Conservation (phyloP, 2,113 vertebrate genomes). For the Pangasianodon hypophthalmus region DNA sequence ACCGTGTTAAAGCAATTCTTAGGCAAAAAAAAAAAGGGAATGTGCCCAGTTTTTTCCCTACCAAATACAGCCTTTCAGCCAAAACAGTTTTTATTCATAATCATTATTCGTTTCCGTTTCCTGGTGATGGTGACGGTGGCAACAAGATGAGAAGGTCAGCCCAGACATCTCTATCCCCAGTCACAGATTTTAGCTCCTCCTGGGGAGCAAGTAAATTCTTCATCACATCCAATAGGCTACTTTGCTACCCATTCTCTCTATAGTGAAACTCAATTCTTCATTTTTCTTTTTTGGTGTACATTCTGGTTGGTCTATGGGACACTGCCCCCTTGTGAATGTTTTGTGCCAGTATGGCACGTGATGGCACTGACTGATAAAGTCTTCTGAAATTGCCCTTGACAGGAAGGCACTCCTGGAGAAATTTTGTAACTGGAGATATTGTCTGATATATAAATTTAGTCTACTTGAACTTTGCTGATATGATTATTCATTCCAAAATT, state of each 20-base stretch:
- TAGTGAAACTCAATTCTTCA: too few relatives aligned
- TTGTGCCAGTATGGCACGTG: not conserved
- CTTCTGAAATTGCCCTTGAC: too few relatives aligned
- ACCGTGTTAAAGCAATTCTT: not conserved
- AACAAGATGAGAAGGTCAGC: not conserved
- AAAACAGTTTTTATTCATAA: not conserved
- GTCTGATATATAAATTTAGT: not conserved
- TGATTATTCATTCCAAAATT: not conserved
- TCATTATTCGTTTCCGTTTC: not conserved
- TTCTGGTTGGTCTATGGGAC: too few relatives aligned
- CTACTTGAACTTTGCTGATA: not conserved
- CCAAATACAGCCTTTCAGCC: not conserved
- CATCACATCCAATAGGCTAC: too few relatives aligned
- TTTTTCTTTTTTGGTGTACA: too few relatives aligned
- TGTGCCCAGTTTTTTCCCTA: not conserved
- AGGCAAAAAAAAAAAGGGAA: not conserved
- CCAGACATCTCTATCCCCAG: not conserved
- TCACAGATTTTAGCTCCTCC: not conserved
- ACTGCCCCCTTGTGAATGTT: too few relatives aligned
- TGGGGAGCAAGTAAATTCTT: not conserved
- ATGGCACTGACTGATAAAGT: not conserved
- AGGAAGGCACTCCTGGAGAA: too few relatives aligned
- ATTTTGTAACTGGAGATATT: too few relatives aligned
- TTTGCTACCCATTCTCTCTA: too few relatives aligned
- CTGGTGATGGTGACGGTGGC: not conserved